Conservation (phyloP, 2,113 vertebrate species). For the Stigmatopora argus region DNA sequence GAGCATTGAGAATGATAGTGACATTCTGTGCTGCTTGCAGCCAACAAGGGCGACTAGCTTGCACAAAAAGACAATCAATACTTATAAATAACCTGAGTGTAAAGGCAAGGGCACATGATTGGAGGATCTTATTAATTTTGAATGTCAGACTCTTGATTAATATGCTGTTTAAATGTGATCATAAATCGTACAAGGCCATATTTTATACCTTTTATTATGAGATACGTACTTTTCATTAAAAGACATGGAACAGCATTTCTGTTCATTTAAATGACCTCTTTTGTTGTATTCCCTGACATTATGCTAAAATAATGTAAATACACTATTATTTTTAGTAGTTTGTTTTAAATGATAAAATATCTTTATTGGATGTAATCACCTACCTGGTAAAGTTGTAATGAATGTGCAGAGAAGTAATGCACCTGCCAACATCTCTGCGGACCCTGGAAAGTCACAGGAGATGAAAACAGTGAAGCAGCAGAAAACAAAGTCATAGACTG, state of each 20-base stretch:
- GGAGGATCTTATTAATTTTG: constrained; percentile 16
- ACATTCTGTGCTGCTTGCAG: constrained; percentile 46
- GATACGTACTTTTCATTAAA: not conserved
- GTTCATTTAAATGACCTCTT: not conserved
- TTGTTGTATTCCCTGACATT: not conserved
- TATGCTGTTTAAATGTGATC: not conserved
- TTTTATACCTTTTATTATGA: not conserved
- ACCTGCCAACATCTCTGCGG: constrained; percentile 69
- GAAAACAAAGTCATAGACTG: not conserved
- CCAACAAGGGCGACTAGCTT: constrained; percentile 53
- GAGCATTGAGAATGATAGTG: constrained; percentile 34
- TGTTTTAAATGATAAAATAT: not conserved
- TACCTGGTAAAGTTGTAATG: constrained; percentile 64
- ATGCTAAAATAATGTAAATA: not conserved
- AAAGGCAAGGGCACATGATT: constrained; percentile 64
- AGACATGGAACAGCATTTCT: not conserved
- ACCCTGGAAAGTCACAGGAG: constrained; percentile 45
- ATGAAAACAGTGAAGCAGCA: constrained; percentile 19
- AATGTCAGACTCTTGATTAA: not conserved
- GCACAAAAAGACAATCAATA: constrained; percentile 67
- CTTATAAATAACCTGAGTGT: constrained; percentile 66
- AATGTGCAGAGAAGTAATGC: constrained; percentile 53
- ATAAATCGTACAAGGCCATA: not conserved
- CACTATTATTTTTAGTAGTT: not conserved
- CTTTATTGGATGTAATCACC: not conserved